These are phyloP conservation scores for Macroramphosus scolopax DNA, from an alignment of 2,797 vertebrate species.

Conservation along the genomic window DNA sequence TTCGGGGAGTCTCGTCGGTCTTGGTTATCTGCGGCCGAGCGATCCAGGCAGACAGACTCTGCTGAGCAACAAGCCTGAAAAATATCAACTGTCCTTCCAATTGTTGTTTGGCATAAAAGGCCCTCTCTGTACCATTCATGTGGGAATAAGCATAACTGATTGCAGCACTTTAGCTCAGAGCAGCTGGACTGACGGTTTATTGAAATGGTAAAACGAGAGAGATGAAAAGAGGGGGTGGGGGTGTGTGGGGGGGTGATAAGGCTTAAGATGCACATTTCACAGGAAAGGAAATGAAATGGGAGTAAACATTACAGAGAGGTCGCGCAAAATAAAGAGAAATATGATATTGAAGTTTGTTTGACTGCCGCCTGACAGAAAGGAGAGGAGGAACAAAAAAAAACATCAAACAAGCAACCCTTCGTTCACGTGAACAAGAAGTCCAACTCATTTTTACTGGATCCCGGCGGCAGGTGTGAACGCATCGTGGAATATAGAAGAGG, in stretches of 20 bases:
- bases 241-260: conserved; percentile 28
- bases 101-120: conserved; percentile 25
- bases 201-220: conserved; percentile 9
- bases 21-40: conserved; percentile 6
- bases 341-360: conserved; percentile 30
- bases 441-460: no score
- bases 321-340: conserved; percentile 16
- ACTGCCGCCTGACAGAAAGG: conserved; percentile 12
- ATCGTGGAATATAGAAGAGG: no score
- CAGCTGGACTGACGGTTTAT: conserved; percentile 25
- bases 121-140: conserved; percentile 31
- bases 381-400: conserved; percentile 4
- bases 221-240: neutral
- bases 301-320: conserved; percentile 22
- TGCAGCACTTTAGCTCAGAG: conserved; percentile 25
- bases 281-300: conserved; percentile 57
- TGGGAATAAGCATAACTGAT: conserved; percentile 46
- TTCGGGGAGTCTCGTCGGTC: neutral
- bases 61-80: conserved; percentile 31
- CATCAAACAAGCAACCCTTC: conserved; percentile 13
- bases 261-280: conserved; percentile 28
- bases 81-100: conserved; percentile 29
- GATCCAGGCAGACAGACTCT: conserved; percentile 16
- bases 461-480: no score
- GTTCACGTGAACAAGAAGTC: no score